phyloP scores from a whole-genome alignment of 2,888 invertebrate genomes.

The Stictocephala bisonia region DNA sequence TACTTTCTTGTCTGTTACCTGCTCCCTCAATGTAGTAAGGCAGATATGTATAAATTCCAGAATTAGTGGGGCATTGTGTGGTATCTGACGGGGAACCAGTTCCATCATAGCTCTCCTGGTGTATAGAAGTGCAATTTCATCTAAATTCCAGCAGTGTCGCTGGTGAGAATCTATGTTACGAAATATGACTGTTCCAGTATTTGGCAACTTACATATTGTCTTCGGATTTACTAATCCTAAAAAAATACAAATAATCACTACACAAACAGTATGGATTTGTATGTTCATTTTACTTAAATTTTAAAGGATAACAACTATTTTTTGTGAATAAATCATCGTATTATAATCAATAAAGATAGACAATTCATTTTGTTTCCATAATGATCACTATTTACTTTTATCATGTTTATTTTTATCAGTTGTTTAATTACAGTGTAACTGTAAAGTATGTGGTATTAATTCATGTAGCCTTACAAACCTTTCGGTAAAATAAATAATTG shows the following conservation, averaged over 20 bases:
- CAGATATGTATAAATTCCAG: conserved; percentile 50
- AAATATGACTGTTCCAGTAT: conserved; percentile 54
- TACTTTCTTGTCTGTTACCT: conserved; percentile 43
- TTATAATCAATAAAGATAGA: too few relatives aligned
- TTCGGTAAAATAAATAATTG: too few relatives aligned
- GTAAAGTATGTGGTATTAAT: too few relatives aligned
- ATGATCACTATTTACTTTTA: too few relatives aligned
- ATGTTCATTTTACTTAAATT: too few relatives aligned
- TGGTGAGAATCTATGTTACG: conserved; percentile 48
- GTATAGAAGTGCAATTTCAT: conserved; percentile 52
- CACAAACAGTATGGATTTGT: too few relatives aligned
- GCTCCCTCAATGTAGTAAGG: conserved; percentile 46
- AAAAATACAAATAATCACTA: not conserved
- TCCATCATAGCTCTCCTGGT: conserved; percentile 50
- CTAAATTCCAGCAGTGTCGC: conserved; percentile 52
- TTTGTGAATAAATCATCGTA: too few relatives aligned
- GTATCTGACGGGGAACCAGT: conserved; percentile 50
- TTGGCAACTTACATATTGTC: conserved; percentile 51
- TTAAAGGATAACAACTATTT: too few relatives aligned
- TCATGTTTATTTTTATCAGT: too few relatives aligned
- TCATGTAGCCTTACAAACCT: too few relatives aligned
- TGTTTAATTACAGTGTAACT: too few relatives aligned
- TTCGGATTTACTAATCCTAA: conserved; percentile 2
- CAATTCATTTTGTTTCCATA: too few relatives aligned
- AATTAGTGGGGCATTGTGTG: conserved; percentile 45